Base-by-base conservation (phyloP, 2,113 vertebrate genomes). In the Epinephelus fuscoguttatus region DNA sequence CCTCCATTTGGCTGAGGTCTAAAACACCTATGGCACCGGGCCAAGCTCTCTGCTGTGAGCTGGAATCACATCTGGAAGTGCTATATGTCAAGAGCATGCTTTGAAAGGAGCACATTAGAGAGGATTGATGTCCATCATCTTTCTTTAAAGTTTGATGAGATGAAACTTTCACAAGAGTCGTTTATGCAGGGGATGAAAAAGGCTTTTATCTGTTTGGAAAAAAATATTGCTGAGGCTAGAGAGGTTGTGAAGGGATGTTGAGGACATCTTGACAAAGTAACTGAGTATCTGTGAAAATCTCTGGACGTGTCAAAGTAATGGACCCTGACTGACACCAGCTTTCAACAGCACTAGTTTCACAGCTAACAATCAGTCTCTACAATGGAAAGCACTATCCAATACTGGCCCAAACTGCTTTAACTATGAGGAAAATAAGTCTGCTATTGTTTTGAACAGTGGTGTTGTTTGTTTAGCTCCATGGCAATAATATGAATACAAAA, bases 1-100 rank as follows among this genome's bases (percentile, higher is more conserved):
- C 57, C 62, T 88, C 71, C 72, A 74, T 90, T 84, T 69, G 84
- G 61, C 59, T 13, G 63, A 78, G 62, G 66, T 89, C 75, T 77
- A 21, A 77, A 83, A 81, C 91, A 89, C 86, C 84, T 89, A 69
- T 89, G 89, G 81, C 81, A 61, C 3, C 0, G 17, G n/a, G 85
- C 84, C 83, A 81, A 75, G 72, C 59, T 40, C 72, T 69, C 67
- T n/a, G 70, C 64, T 72, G 76, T 15, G 45, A 62, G 66, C 68
- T 40, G 56, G 47, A 82, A 70, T 70, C 77, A 55, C 59, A 78
- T 75, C 81, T 86, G 83, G 60, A 86, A 81, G 78, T 69, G 40
- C 63, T 70, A 23, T 66, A 71, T 60, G 82, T 86, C 85, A 75
- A 59, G 71, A 78, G 53, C n/a, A 33, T 3, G 49, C 50, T 84